phyloP scores from a whole-genome alignment of 2,113 vertebrate species.

The Telmatochromis bifrenatus region DNA sequence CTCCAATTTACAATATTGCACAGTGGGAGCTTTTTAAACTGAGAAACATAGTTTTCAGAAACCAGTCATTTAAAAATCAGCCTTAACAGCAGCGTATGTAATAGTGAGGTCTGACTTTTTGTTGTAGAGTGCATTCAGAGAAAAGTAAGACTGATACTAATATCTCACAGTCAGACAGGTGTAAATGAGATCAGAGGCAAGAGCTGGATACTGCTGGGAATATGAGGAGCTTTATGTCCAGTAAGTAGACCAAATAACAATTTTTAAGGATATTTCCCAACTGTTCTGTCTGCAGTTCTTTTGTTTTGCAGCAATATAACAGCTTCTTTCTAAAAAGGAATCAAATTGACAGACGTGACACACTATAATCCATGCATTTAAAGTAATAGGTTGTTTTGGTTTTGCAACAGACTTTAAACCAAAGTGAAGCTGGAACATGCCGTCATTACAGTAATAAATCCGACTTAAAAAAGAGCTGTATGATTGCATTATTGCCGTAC shows the following conservation, averaged over 20 bases:
- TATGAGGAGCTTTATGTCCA: not conserved
- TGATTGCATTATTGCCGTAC: not conserved
- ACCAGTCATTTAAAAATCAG: not conserved
- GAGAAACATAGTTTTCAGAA: not conserved
- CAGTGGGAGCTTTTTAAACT: not conserved
- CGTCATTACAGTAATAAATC: not conserved
- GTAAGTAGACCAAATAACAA: not conserved
- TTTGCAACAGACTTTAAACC: not conserved
- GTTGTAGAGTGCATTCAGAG: not conserved
- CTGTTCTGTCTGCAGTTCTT: not conserved
- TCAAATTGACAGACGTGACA: not conserved
- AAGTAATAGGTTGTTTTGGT: not conserved
- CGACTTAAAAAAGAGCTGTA: not conserved
- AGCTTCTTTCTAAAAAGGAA: not conserved
- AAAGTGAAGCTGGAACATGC: not conserved
- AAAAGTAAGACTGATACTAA: not conserved
- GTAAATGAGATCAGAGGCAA: not conserved
- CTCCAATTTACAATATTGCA: not conserved
- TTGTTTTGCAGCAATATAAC: not conserved
- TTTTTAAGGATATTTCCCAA: not conserved
- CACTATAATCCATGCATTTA: not conserved
- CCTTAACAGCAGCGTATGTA: accelerated
- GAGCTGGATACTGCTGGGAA: not conserved
- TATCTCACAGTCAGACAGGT: not conserved
- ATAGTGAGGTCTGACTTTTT: not conserved